Evolutionary conservation across 2,113 vertebrate genomes (phyloP), one percentile per base, ranked within the genome.

Genomic region (Dunckerocampus dactyliophorus): DNA sequence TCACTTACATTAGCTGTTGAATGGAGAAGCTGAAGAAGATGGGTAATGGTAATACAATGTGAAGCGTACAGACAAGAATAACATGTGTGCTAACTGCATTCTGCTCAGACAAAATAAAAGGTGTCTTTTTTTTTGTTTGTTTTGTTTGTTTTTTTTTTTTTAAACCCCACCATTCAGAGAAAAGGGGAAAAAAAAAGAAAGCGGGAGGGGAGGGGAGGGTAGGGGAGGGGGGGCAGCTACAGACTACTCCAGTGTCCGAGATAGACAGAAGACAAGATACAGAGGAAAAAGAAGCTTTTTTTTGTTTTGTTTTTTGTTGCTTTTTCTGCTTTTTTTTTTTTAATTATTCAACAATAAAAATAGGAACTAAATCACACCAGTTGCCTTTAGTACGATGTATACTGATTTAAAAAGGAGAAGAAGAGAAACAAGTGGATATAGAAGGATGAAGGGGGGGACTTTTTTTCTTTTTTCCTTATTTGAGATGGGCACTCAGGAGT

Each of bases 311-410:
- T 71, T 74, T 66, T 77, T 73, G 81, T 82, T 80, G 19, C 11
- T 34, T 81, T 75, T 77, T 71, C 62, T 72, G 50, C 53, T 52
- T 59, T 87, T 88, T 88, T 85, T 88, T 85, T 82, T 85, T n/a
- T 82, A 84, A 87, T 88, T 88, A 87, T 89, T 88, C 84, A 90
- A 89, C 88, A 87, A 91, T 90, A 89, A 91, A 90, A 91, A 90
- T 87, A 91, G 80, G 78, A 90, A 91, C 89, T 89, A 91, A 92
- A 91, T 92, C 90, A 92, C 92, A 93, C 89, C 89, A 86, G 89
- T 91, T 88, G 90, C 88, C 89, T 91, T 92, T 92, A 92, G 89
- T 91, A 92, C 91, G 90, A 93, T 89, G 88, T 92, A 92, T 91
- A 93, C 88, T 89, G 88, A 89, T 91, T 91, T 88, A 87, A 91